Conservation (phyloP, 2,888 invertebrate genomes). For the Heliconius charithonia region DNA sequence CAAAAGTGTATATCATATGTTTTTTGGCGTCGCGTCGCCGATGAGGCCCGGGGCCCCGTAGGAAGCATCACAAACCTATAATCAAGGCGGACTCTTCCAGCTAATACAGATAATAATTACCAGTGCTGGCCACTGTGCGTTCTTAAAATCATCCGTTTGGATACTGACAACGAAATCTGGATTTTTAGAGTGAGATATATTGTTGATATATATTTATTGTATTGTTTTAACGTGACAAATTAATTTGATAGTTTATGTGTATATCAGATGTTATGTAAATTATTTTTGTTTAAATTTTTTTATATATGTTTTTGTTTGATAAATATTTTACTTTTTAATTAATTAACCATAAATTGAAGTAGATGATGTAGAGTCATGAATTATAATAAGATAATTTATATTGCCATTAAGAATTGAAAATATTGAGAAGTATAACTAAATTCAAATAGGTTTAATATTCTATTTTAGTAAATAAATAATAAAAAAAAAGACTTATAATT, state of each 20-base stretch:
- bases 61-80: conserved; percentile 53
- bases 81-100: conserved; percentile 64
- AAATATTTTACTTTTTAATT: neutral
- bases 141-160: conserved; percentile 59
- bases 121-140: conserved; percentile 59
- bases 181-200: conserved; percentile 24
- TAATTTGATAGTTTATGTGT: neutral
- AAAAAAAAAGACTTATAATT: neutral
- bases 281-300: neutral
- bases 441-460: neutral
- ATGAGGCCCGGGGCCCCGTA: conserved; percentile 35
- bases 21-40: conserved; percentile 38
- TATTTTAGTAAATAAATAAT: neutral
- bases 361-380: neutral
- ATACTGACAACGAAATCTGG: conserved; percentile 50
- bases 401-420: neutral
- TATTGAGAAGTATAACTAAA: neutral
- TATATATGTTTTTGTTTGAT: neutral
- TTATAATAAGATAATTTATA: neutral
- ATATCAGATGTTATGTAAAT: neutral
- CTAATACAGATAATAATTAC: conserved; percentile 64
- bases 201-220: neutral
- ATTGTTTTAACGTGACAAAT: neutral
- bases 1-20: conserved; percentile 30
- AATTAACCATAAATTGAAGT: neutral